Evolutionary conservation across 2,797 vertebrate species (phyloP), one percentile per base, ranked within the genome.

Genomic region (Miichthys miiuy): DNA sequence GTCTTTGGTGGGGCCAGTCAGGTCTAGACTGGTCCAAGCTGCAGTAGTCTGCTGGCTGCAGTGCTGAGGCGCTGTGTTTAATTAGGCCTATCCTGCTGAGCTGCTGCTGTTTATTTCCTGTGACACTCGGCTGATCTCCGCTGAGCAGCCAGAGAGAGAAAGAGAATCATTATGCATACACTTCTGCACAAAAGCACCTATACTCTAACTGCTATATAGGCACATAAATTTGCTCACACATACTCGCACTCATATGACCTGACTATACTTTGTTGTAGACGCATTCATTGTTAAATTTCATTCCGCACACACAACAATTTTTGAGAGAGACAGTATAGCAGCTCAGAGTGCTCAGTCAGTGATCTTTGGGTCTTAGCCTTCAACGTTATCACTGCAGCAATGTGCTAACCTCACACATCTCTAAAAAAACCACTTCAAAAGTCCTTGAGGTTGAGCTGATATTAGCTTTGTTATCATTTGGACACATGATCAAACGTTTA

Each of bases 1-100:
- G 84, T 76, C 68, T 84, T 83, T 77, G 83, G 80, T 72, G 16
- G 52, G 83, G 63, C 80, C 78, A 20, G 75, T 85, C 89, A 78
- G 84, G 90, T 92, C 89, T 81, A 83, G 87, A 91, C 83, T 62
- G 64, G 91, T 91, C 88, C 80, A 85, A 79, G 82, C 83, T 86
- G 87, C 82, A 79, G 86, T 51, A 75, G 87, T 79, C 80, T 87
- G 81, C 76, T 87, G 88, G 88, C 83, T 84, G 79, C 71, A 23
- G 80, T 75, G 84, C 84, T 85, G 78, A 91, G 90, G 77, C 74
- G 38, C 75, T 83, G 80, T 88, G 92, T 93, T 94, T 94, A 94
- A 95, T 94, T 94, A 94, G 92, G 84, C 83, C 90, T 82, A 76
- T 89, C 92, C 89, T 93, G 92, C 93, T 92, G 91, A 91, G 93